Conservation (phyloP, 2,888 invertebrate genomes). For the Lithophane leautieri region DNA sequence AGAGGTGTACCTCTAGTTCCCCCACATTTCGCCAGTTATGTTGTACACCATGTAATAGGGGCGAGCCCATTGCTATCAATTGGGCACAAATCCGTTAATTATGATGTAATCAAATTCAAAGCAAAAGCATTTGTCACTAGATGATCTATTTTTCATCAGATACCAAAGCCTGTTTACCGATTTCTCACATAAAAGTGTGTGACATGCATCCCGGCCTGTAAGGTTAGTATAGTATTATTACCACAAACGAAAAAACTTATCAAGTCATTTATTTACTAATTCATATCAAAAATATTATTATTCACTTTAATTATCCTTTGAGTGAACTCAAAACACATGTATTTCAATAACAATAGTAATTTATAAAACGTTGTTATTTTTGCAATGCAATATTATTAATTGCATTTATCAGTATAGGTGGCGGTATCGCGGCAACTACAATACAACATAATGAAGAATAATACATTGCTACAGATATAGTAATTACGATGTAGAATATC, state of each 20-base stretch:
- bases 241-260: constrained; percentile 11
- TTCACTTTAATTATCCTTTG: constrained; percentile 26
- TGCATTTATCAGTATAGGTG: constrained; percentile 39
- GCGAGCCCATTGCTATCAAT: too few relatives aligned
- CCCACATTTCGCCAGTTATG: too few relatives aligned
- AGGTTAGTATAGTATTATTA: neutral
- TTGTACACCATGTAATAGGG: too few relatives aligned
- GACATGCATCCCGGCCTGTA: neutral
- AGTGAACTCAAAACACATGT: constrained; percentile 12
- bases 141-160: neutral
- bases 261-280: constrained; percentile 11
- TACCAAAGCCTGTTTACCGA: neutral
- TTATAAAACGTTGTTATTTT: constrained; percentile 33
- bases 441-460: constrained; percentile 32
- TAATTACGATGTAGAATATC: constrained; percentile 4
- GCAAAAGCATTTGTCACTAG: neutral
- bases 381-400: constrained; percentile 30
- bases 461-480: constrained; percentile 24
- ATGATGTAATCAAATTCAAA: too few relatives aligned
- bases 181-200: neutral
- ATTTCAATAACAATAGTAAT: neutral
- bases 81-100: too few relatives aligned
- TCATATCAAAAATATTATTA: constrained; percentile 15
- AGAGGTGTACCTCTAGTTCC: too few relatives aligned
- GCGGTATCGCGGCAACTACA: constrained; percentile 33